Base-by-base conservation (phyloP, 2,113 vertebrate genomes). In the Myocastor coypus region DNA sequence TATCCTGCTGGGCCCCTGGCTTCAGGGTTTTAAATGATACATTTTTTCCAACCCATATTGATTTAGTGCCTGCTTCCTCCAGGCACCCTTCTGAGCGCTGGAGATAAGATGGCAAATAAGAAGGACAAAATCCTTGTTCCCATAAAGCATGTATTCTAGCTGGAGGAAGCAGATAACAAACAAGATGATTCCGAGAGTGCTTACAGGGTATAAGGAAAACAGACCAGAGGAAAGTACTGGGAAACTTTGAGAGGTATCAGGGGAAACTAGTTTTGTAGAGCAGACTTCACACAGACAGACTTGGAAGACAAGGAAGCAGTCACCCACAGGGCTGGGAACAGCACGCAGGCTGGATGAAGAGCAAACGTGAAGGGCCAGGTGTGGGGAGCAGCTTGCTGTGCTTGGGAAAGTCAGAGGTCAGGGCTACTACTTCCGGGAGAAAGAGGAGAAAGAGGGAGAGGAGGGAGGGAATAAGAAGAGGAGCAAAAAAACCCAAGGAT, bases 131-230 rank as follows among this genome's bases (percentile, higher is more conserved):
- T 34, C 19, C 64, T 92, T 66, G 81, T 52, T 93, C 61, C 97
- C 88, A 88, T 73, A 68, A 66, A 95, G 78, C 59, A 87, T 71
- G 40, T 71, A 40, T 77, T 93, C 63, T n/a, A 93, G 81, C 20
- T 71, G 2, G 4, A 97, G 68, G 69, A 94, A 81, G 89, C 61
- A 91, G 80, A 80, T 89, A 87, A 93, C 84, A 69, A 92, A 89
- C 7, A 80, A 92, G 71, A 92, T 87, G 20, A 92, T 96, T 84
- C 94, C 94, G 73, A 80, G 73, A 91, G 17, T 30, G 32, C 42
- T 83, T 90, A 85, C 95, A 85, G 59, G 61, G 68, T 59, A 40
- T 1, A 16, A 92, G 92, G 73, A 82, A 93, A 94, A 95, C 37
- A 61, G 87, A 82, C 52, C 80, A 91, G 59, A 73, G 8, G 10